These are phyloP conservation scores for Haliaeetus vocifer DNA, from an alignment of 2,797 vertebrate genomes.

Conservation along the genomic window DNA sequence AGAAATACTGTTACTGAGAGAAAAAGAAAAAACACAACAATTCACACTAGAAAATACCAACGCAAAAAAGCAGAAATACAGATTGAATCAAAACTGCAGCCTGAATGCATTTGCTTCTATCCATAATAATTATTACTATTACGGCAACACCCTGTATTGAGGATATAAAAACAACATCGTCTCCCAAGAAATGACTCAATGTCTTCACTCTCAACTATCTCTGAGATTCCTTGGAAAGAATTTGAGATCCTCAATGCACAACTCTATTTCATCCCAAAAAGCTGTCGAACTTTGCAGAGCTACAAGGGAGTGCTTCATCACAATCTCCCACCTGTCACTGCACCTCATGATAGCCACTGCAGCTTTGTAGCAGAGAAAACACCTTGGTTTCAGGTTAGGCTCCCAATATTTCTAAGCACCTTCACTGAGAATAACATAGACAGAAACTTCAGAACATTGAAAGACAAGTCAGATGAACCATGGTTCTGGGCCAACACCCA, in stretches of 20 bases:
- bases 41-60: background rate
- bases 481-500: background rate
- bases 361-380: background rate
- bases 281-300: background rate
- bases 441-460: background rate
- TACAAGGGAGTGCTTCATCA: background rate
- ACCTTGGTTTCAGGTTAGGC: background rate
- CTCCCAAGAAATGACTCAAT: slow-evolving; percentile 72
- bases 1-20: background rate
- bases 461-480: background rate
- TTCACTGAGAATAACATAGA: background rate
- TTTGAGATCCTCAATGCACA: background rate
- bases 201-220: slow-evolving; percentile 61
- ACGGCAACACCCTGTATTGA: slow-evolving; percentile 62
- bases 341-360: background rate
- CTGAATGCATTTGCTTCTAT: slow-evolving; percentile 63
- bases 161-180: slow-evolving; percentile 68
- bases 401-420: background rate
- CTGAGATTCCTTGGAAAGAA: slow-evolving; percentile 68
- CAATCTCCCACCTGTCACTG: background rate
- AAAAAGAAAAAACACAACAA: background rate
- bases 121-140: slow-evolving; percentile 69
- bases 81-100: slow-evolving; percentile 51
- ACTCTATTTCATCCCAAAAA: background rate
- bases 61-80: slow-evolving; percentile 46